Evolutionary conservation across 2,888 invertebrate species (phyloP), one percentile per base, ranked within the genome.

Genomic region (Hylaea fasciaria): DNA sequence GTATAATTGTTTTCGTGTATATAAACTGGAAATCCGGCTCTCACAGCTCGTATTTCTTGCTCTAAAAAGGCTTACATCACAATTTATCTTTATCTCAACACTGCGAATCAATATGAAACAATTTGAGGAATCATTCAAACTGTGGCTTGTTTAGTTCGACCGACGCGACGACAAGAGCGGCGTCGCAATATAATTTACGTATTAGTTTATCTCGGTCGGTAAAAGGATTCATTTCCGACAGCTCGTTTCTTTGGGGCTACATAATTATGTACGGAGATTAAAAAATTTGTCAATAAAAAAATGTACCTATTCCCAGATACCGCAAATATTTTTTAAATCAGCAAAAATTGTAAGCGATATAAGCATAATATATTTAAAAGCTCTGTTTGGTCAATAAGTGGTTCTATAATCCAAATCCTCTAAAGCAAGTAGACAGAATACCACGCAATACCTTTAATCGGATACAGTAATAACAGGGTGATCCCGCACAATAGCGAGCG

Each of bases 71-170:
- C 57, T 57, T 45, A 49, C 57, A 40, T 4, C 40, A n/a, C 39
- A 10, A 53, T 57, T 55, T 46, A 43, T 62, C 60, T 60, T 57
- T 57, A 59, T 62, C 35, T 7, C 57, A 59, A 56, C 59, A 28
- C 53, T 46, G 48, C 28, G 57, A 57, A 62, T 68, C n/a, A n/a
- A n/a, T n/a, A n/a, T n/a, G n/a, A n/a, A n/a, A n/a, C 65, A 68
- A 61, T 68, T 59, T 59, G 57, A 54, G 39, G 49, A 50, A 64
- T 65, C 50, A 68, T 68, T 65, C 63, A 68, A 59, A 53, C 17
- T 47, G 58, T 39, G 47, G 55, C 59, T 60, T 60, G 51, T 60
- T 57, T 32, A 44, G n/a, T 44, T 44, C 56, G 48, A 62, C 53
- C 50, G 29, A 28, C 5, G 16, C 12, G 43, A 13, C 41, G 41